Evolutionary conservation across 2,797 vertebrate genomes (phyloP).

Genomic region (Ptychadena robeensis): DNA sequence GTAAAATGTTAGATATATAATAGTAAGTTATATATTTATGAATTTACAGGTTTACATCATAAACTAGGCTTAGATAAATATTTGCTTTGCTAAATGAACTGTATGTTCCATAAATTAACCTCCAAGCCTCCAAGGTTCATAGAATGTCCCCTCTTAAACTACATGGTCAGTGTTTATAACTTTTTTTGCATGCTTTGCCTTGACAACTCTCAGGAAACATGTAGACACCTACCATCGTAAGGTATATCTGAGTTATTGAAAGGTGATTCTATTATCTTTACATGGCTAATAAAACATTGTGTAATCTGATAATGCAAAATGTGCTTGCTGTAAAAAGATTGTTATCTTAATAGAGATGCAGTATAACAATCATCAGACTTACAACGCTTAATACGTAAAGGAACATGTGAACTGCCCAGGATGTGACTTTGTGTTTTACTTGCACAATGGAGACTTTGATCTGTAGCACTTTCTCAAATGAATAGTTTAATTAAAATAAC

Average conservation of each 20-base stretch:
- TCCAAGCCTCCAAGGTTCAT: too few species aligned
- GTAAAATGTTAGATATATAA: too few species aligned
- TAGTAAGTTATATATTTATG: too few species aligned
- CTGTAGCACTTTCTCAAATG: not conserved
- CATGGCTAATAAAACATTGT: slow-evolving; percentile 25
- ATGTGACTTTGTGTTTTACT: not conserved
- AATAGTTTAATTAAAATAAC: not conserved
- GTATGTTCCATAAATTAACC: not conserved
- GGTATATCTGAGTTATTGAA: not conserved
- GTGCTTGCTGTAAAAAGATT: slow-evolving; percentile 24
- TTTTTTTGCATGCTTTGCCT: not conserved
- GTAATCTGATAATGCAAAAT: slow-evolving; percentile 11
- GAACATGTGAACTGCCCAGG: not conserved
- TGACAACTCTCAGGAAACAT: not conserved
- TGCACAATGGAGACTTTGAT: slow-evolving; percentile 32
- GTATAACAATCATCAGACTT: slow-evolving; percentile 35
- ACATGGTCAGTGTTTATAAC: not conserved
- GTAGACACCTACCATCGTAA: not conserved
- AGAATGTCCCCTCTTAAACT: not conserved
- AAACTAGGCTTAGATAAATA: too few species aligned
- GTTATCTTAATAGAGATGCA: slow-evolving; percentile 46
- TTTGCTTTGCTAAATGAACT: too few species aligned
- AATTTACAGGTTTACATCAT: too few species aligned
- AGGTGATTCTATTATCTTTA: slow-evolving; percentile 26
- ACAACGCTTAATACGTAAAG: not conserved